phyloP scores from a whole-genome alignment of 2,113 vertebrate species.

The Halcyon malimbica region DNA sequence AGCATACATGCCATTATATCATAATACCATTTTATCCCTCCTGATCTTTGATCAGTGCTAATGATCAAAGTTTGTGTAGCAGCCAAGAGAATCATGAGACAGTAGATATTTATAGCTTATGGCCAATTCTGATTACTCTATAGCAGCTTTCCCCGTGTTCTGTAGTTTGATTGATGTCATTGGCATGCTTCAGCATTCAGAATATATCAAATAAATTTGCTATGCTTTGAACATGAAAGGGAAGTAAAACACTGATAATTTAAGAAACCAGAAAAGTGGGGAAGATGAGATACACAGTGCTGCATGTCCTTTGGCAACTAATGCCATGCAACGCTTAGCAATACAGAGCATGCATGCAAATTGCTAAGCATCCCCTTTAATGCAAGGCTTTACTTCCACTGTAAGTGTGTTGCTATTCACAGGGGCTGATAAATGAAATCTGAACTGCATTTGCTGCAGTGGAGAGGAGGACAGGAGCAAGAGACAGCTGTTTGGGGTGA shows the following conservation, averaged over 20 bases:
- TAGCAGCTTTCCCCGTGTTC: slow-evolving; percentile 57
- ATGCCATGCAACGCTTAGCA: neutral
- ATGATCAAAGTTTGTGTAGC: slow-evolving; percentile 74
- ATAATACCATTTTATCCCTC: slow-evolving; percentile 68
- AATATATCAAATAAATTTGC: slow-evolving; percentile 77
- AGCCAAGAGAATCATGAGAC: slow-evolving; percentile 65
- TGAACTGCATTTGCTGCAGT: slow-evolving; percentile 63
- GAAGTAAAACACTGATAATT: slow-evolving; percentile 76
- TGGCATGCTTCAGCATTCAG: slow-evolving; percentile 66
- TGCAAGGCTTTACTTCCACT: slow-evolving; percentile 55
- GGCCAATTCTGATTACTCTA: slow-evolving; percentile 68
- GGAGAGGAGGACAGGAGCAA: slow-evolving; percentile 74
- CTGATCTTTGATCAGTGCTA: slow-evolving; percentile 74
- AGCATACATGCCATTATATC: slow-evolving; percentile 37
- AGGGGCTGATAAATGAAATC: slow-evolving; percentile 74
- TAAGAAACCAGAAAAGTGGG: slow-evolving; percentile 73
- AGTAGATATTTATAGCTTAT: slow-evolving; percentile 76
- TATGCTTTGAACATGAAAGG: slow-evolving; percentile 80
- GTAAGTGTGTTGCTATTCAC: slow-evolving; percentile 69
- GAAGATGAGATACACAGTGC: slow-evolving; percentile 58
- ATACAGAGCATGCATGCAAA: slow-evolving; percentile 56
- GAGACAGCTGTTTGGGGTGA: slow-evolving; percentile 76
- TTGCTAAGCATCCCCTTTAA: slow-evolving; percentile 21
- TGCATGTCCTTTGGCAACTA: slow-evolving; percentile 69
- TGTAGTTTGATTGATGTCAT: slow-evolving; percentile 71